Conservation (phyloP, 2,113 vertebrate genomes). For the crab-eating macaque (Macaca fascicularis) region DNA sequence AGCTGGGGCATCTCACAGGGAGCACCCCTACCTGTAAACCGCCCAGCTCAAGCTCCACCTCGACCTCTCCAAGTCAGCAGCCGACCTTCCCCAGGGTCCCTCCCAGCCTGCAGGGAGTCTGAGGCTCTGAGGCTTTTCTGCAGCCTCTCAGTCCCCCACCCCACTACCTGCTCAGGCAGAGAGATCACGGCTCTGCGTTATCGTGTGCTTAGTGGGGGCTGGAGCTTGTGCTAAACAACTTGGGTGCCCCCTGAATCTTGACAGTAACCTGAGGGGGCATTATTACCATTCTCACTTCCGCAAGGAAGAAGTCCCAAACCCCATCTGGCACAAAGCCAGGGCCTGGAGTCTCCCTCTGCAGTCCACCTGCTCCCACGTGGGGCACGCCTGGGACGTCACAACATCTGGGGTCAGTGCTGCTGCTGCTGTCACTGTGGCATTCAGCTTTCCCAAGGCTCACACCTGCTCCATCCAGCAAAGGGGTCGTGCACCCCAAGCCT, state of each 20-base stretch:
- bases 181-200: not conserved
- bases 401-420: not conserved
- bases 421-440: rapidly evolving
- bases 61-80: not conserved
- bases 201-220: not conserved
- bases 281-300: not conserved
- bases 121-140: not conserved
- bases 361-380: not conserved
- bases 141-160: not conserved
- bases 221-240: not conserved
- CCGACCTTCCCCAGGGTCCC: too few species aligned
- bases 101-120: too few species aligned
- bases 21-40: not conserved
- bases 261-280: not conserved
- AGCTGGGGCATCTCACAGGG: not conserved
- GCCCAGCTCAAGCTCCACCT: not conserved
- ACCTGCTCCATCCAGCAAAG: not conserved
- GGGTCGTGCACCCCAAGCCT: not conserved
- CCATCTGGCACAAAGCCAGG: not conserved
- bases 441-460: rapidly evolving
- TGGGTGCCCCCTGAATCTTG: not conserved
- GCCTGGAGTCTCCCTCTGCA: not conserved
- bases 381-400: not conserved
- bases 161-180: not conserved
- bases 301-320: not conserved